Conservation (phyloP, 2,888 invertebrate species). For the Melitaea athalia region DNA sequence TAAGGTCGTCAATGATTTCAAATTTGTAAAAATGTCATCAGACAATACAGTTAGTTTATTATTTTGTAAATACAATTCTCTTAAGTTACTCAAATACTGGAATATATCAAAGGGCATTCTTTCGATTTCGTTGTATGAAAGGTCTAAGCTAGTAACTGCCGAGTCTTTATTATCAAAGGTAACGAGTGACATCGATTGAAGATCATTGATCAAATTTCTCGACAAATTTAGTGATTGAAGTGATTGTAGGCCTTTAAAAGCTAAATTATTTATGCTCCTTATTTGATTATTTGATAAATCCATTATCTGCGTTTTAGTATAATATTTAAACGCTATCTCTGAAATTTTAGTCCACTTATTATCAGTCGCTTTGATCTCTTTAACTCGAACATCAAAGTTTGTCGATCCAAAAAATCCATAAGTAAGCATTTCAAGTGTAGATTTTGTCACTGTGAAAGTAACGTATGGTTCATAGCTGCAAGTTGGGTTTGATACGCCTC, state of each 20-base stretch:
- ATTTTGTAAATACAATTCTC: conserved; percentile 54
- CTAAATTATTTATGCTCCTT: conserved; percentile 49
- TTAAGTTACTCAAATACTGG: conserved; percentile 48
- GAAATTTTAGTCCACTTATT: conserved; percentile 58
- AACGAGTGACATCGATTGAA: conserved; percentile 50
- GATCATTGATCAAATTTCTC: conserved; percentile 51
- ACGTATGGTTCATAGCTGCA: conserved; percentile 55
- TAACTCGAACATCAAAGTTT: conserved; percentile 68
- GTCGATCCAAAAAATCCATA: conserved; percentile 63
- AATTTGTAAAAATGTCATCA: conserved; percentile 52
- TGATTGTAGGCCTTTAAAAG: conserved; percentile 51
- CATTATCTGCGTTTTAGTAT: conserved; percentile 48
- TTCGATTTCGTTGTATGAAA: conserved; percentile 57
- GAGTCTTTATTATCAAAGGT: conserved; percentile 45
- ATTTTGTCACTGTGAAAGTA: conserved; percentile 53
- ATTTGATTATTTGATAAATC: conserved; percentile 60
- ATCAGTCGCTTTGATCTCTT: conserved; percentile 48
- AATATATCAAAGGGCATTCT: conserved; percentile 50
- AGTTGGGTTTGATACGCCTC: conserved; percentile 46
- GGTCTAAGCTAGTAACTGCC: conserved; percentile 51
- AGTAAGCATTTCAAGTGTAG: conserved; percentile 46
- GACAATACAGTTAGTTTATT: conserved; percentile 54
- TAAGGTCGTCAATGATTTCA: conserved; percentile 51
- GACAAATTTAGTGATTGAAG: conserved; percentile 60
- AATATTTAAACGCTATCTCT: conserved; percentile 56